phyloP scores from a whole-genome alignment of 2,797 vertebrate species.

The Cheirogaleus major region DNA sequence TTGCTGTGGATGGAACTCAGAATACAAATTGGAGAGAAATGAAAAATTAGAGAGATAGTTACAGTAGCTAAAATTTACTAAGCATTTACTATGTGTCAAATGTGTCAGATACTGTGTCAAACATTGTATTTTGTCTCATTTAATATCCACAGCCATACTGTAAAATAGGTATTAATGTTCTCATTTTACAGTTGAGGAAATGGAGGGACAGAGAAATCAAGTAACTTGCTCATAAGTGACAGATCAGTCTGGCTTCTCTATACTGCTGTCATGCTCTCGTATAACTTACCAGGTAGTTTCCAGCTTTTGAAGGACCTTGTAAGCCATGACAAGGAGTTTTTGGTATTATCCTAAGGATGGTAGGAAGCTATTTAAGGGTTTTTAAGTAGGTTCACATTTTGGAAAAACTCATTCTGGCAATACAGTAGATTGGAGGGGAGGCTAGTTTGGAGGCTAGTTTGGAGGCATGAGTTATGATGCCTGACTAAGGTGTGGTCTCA shows the following conservation, averaged over 20 bases:
- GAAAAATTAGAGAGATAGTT: neutral
- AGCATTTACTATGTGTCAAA: neutral
- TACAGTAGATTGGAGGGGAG: neutral
- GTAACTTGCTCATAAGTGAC: neutral
- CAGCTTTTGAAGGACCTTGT: neutral
- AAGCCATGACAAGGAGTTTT: neutral
- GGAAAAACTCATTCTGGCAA: neutral
- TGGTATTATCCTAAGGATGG: neutral
- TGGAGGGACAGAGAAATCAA: neutral
- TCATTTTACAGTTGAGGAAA: neutral
- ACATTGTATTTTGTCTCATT: neutral
- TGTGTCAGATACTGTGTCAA: neutral
- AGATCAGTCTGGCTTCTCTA: neutral
- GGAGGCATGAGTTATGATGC: neutral
- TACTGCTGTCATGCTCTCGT: neutral
- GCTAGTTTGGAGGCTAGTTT: constrained; percentile 20
- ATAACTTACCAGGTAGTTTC: neutral
- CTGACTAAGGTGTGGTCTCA: neutral
- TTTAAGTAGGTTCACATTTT: neutral
- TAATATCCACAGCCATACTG: neutral
- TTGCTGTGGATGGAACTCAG: neutral
- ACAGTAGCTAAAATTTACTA: neutral
- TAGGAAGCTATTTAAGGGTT: neutral
- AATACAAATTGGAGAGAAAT: neutral
- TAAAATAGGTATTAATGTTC: neutral